Conservation (phyloP, 2,797 vertebrate species). For the Alauda arvensis region DNA sequence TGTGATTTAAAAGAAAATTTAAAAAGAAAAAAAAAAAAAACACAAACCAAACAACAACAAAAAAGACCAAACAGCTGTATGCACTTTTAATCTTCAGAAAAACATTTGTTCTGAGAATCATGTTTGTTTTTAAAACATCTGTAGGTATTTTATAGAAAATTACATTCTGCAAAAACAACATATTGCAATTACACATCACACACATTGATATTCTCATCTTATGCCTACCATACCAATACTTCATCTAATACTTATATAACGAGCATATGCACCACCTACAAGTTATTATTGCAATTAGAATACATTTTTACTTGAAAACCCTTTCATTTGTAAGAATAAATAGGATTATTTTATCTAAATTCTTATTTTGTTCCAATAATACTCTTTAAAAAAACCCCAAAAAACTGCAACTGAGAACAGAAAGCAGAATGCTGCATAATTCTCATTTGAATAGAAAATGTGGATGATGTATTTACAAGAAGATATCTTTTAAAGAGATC, state of each 20-base stretch:
- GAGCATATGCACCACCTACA: background rate
- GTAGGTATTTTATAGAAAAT: constrained; percentile 33
- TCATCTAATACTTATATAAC: background rate
- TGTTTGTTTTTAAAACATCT: constrained; percentile 44
- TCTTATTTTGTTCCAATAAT: background rate
- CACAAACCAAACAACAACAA: background rate
- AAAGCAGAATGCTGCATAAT: background rate
- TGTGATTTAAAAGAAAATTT: background rate
- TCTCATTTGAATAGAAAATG: background rate
- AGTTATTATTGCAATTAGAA: constrained; percentile 1
- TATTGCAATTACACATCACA: constrained; percentile 7
- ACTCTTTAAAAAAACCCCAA: background rate
- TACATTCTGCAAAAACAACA: background rate
- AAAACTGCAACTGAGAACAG: background rate
- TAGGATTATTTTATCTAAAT: background rate
- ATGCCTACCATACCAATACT: background rate
- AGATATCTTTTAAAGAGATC: background rate
- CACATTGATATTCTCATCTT: background rate
- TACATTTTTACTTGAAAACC: background rate
- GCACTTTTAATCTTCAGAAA: constrained; percentile 17
- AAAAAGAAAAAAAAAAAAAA: background rate
- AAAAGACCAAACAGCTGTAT: background rate
- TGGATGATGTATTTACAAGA: background rate
- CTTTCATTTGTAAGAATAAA: background rate
- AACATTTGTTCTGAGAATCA: constrained; percentile 8